Conservation (phyloP, 2,888 invertebrate genomes). For the Meghimatium bilineatum region DNA sequence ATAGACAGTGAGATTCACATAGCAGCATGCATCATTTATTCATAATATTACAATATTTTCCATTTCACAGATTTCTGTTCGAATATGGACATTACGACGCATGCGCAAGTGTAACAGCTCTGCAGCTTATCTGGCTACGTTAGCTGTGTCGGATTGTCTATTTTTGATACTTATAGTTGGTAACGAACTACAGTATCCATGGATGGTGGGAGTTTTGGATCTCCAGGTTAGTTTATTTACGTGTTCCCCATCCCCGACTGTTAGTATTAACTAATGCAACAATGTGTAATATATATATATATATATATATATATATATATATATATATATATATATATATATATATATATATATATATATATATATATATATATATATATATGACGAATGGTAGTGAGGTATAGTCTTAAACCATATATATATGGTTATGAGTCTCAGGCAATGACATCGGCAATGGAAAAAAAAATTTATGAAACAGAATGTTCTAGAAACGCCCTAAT, state of each 20-base stretch:
- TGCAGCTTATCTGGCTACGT: constrained; percentile 72
- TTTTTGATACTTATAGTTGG: constrained; percentile 69
- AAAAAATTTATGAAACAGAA: too few relatives aligned
- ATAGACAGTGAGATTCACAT: too few relatives aligned
- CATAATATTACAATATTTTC: background rate
- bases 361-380: too few relatives aligned
- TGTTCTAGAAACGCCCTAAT: too few relatives aligned
- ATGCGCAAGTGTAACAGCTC: constrained; percentile 72
- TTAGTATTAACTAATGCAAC: background rate
- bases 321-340: background rate
- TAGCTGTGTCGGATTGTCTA: constrained; percentile 70
- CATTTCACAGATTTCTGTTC: constrained; percentile 59
- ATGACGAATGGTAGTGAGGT: too few relatives aligned
- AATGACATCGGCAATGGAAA: too few relatives aligned
- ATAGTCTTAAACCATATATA: too few relatives aligned
- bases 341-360: background rate
- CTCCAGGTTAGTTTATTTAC: constrained; percentile 32
- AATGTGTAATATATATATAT: background rate
- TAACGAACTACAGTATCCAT: constrained; percentile 72
- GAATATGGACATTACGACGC: constrained; percentile 69
- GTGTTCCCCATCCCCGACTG: too few relatives aligned
- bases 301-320: too few relatives aligned
- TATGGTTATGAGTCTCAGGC: too few relatives aligned
- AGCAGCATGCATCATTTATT: too few relatives aligned
- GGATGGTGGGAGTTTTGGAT: constrained; percentile 64